phyloP scores from a whole-genome alignment of 2,797 vertebrate genomes.

The Tolypeutes matacus region DNA sequence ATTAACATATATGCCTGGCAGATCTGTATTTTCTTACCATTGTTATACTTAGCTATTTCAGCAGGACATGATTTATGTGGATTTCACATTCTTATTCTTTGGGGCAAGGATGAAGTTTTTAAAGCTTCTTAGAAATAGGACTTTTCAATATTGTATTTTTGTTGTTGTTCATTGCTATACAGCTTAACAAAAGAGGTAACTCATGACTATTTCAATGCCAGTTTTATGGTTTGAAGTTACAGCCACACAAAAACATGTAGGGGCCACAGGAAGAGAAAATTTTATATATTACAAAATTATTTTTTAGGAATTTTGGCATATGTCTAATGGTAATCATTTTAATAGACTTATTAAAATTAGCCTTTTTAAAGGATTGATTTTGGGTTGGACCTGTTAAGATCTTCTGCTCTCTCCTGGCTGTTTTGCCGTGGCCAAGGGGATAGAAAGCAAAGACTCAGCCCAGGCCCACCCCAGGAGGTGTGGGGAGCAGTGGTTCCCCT shows the following conservation, averaged over 20 bases:
- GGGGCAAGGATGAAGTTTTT: background rate
- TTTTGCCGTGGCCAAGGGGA: background rate
- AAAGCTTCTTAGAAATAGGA: constrained; percentile 54
- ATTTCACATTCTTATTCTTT: constrained; percentile 43
- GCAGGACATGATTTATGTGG: constrained; percentile 18
- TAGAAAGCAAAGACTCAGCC: background rate
- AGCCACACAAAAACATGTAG: background rate
- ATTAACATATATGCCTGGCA: background rate
- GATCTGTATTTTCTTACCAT: constrained; percentile 41
- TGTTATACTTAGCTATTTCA: constrained; percentile 52
- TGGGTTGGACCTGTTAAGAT: constrained; percentile 12
- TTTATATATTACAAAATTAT: constrained; percentile 17
- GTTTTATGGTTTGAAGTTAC: background rate
- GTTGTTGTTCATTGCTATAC: background rate
- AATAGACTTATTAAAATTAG: constrained; percentile 11
- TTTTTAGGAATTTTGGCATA: background rate
- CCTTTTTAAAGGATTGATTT: constrained; percentile 23
- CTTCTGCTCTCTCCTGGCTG: background rate
- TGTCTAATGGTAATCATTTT: background rate
- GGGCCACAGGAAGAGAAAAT: background rate
- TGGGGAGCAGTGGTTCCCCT: background rate
- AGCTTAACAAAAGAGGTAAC: constrained; percentile 31
- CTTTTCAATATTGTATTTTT: constrained; percentile 47
- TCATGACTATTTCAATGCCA: background rate
- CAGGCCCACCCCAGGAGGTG: background rate